Evolutionary conservation across 2,888 invertebrate species (phyloP), one percentile per base, ranked within the genome.

Genomic region (Andrena dorsata): DNA sequence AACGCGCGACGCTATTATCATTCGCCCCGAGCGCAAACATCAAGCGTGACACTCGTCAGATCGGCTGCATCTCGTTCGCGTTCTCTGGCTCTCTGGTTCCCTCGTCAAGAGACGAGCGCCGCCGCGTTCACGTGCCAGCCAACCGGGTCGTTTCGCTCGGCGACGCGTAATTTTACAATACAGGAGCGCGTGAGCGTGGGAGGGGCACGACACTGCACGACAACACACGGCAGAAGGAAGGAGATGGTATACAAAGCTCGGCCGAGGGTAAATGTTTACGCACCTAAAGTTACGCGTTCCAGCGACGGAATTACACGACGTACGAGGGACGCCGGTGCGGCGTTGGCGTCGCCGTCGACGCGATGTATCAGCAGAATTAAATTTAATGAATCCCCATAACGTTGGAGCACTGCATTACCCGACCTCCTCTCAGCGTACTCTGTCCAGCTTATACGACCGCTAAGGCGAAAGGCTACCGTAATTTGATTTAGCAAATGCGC

Each of bases 321-420:
- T 23, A 56, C 23, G 56, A 23, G 47, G n/a, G 13, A 4, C 3
- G 13, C 8, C 51, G 23, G 2, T 16, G 47, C n/a, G 10, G 10
- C 16, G 41, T 41, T 16, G 13, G 10, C 60, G 66, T 3, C 30
- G 51, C 16, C 8, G 30, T 23, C 32, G 77, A 47, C 70, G 49
- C 64, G 76, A 69, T 73, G 68, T 82, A 83, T 83, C 83, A 76
- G 58, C 66, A 56, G 84, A 83, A 84, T 84, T 83, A 76, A 83
- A 79, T 84, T 83, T 80, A 84, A 84, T 58, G 76, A 84, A 83
- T 83, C 76, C 72, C 69, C 69, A n/a, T 73, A 75, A 83, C 63
- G 32, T 68, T 32, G 13, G 20, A 4, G 23, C 49, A 41, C 58
- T 63, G 75, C 66, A 81, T 82, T 82, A 82, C 71, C 76, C 70